These are phyloP conservation scores for Tricholaema leucomelas DNA, from an alignment of 2,113 vertebrate genomes.

Conservation along the genomic window DNA sequence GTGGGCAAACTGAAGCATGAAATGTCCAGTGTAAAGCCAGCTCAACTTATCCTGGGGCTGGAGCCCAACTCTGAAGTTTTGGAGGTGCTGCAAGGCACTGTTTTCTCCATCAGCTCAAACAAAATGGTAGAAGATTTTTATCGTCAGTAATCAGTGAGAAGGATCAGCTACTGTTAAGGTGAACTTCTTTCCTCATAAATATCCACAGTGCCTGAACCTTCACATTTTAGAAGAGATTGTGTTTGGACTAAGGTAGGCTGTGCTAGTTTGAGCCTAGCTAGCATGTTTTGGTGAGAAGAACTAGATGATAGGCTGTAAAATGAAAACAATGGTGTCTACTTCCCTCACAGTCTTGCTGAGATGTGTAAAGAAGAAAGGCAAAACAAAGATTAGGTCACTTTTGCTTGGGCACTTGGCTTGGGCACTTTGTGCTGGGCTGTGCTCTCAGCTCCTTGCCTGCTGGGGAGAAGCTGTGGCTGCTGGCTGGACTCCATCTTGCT, in stretches of 20 bases:
- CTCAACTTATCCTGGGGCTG: not conserved
- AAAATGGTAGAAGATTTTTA: not conserved
- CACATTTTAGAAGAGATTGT: not conserved
- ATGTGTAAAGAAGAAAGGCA: too few relatives aligned
- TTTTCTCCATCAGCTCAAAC: not conserved
- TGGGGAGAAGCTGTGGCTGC: too few relatives aligned
- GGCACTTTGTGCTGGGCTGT: too few relatives aligned
- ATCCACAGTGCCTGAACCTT: not conserved
- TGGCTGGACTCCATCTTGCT: too few relatives aligned
- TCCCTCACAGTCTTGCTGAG: too few relatives aligned
- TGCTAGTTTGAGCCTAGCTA: too few relatives aligned
- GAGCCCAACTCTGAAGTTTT: not conserved
- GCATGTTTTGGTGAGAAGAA: too few relatives aligned
- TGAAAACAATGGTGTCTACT: too few relatives aligned
- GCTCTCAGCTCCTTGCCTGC: too few relatives aligned
- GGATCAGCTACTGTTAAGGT: not conserved
- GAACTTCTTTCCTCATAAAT: not conserved
- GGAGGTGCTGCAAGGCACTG: not conserved
- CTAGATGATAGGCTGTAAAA: too few relatives aligned
- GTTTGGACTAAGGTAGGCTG: not conserved
- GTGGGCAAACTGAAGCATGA: fast-evolving
- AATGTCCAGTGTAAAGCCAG: not conserved
- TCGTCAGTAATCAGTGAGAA: not conserved
- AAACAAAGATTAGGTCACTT: too few relatives aligned
- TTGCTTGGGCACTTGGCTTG: too few relatives aligned